Evolutionary conservation across 1,140 invertebrate species (phyloP), one percentile per base, ranked within the genome.

Genomic region (Pteromalus puparum): DNA sequence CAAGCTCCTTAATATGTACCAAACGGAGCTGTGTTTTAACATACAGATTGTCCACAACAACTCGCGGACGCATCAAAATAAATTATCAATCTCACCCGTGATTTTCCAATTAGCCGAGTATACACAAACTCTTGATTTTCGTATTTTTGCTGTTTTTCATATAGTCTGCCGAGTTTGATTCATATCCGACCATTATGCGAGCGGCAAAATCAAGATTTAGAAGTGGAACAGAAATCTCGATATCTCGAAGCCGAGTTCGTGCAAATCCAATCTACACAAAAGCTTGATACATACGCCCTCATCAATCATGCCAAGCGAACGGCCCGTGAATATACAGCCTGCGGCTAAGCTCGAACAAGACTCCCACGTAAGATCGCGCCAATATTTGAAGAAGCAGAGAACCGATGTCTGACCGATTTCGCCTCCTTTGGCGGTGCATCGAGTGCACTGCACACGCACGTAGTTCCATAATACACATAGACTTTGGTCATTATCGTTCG

Each of bases 361-460:
- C 72, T 46, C 83, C 83, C 73, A 81, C 78, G 67, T 34, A 34
- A 34, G 53, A 81, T 53, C 34, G 46, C 53, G 65, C 21, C 72
- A 85, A 85, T 85, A 85, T 85, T 85, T 85, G 73, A 81, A 53
- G 34, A 81, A 70, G 61, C 28, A 28, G 34, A 77, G 70, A 70
- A 67, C 26, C 38, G 34, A 80, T 42, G 65, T 46, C 78, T 34
- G 30, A 30, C 34, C 65, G 30, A 38, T n/a, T 9, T 42, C 13
- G 26, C 24, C 48, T 79, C 34, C 83, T 84, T 80, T 79, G 77
- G n/a, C 75, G 82, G 82, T 46, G 53, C 53, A 61, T 48, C 65
- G 42, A 53, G 46, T 48, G 61, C 42, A 61, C 18, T 61, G 48
- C 42, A 61, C n/a, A 65, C 26, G 18, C 42, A 15, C 26, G 38